These are phyloP conservation scores for Nannoperca obscura DNA, from an alignment of 2,797 vertebrate genomes.

Conservation along the genomic window DNA sequence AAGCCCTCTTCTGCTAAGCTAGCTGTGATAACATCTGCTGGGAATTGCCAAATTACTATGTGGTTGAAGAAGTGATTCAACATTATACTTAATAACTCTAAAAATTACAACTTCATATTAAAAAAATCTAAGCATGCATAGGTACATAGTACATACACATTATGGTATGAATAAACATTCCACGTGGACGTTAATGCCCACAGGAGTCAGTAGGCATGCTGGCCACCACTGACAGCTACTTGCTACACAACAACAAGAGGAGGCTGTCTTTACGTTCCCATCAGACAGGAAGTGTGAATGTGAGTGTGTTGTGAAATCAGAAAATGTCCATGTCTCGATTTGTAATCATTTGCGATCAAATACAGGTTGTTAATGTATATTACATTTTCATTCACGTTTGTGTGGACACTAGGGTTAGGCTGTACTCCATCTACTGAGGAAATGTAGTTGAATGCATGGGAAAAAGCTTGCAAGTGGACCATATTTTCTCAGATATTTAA, in stretches of 20 bases:
- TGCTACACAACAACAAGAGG: conserved; percentile 39
- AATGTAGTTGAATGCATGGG: no score
- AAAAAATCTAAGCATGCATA: neutral
- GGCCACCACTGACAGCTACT: neutral
- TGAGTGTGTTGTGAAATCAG: conserved; percentile 20
- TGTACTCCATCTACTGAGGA: no score
- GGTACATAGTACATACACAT: no score
- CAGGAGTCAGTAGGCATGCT: neutral
- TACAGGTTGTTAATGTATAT: neutral
- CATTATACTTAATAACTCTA: no score
- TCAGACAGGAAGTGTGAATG: conserved; percentile 37
- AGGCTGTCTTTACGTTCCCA: conserved; percentile 49
- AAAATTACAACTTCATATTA: neutral
- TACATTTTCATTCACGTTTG: neutral
- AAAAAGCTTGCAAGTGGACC: no score
- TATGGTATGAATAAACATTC: neutral
- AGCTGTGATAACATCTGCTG: neutral
- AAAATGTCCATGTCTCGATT: neutral
- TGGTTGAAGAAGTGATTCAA: neutral
- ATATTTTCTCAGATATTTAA: no score
- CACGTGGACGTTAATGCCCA: neutral
- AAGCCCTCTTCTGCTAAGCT: neutral
- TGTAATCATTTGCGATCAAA: neutral
- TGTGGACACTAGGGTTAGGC: neutral
- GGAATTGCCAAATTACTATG: neutral